Percentiles rank a stretch among this genome's conserved stretches.
Conservation (phyloP, 35 echinoderm and acorn worm species). For the Patiria miniata region DNA sequence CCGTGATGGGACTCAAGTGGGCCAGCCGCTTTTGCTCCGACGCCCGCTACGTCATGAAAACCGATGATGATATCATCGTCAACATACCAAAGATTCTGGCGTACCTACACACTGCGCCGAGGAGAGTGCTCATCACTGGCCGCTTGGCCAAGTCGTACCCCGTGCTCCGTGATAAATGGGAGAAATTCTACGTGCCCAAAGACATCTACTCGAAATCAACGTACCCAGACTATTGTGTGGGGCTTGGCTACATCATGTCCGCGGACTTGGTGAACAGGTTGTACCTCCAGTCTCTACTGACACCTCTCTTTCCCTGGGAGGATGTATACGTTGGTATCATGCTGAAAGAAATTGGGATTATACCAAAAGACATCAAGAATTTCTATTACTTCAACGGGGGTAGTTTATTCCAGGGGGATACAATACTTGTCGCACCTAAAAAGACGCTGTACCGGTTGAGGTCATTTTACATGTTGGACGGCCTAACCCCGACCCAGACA, state of each 20-base stretch:
- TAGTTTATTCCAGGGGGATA: background rate
- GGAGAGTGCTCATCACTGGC: constrained; percentile 44
- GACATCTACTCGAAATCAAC: constrained; percentile 21
- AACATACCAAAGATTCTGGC: constrained; percentile 50
- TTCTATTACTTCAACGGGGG: constrained; percentile 34
- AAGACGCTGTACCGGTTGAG: background rate
- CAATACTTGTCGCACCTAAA: background rate
- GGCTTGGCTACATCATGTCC: constrained; percentile 80
- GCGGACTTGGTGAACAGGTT: constrained; percentile 62
- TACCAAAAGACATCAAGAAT: constrained; percentile 31
- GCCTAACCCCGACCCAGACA: background rate
- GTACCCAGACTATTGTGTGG: constrained; percentile 74
- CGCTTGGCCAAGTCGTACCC: constrained; percentile 39
- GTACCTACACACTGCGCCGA: constrained; percentile 33
- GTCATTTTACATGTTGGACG: constrained; percentile 3
- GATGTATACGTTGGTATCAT: constrained; percentile 71
- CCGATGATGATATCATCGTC: constrained; percentile 83
- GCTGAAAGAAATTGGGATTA: constrained; percentile 26
- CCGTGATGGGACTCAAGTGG: constrained; percentile 93
- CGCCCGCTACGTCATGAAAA: constrained; percentile 86
- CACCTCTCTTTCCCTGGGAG: constrained; percentile 71
- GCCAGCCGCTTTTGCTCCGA: constrained; percentile 60
- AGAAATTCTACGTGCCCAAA: constrained; percentile 75
- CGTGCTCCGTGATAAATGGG: constrained; percentile 41
- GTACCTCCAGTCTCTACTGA: constrained; percentile 42